phyloP scores from a whole-genome alignment of 2,888 invertebrate genomes.

The Schrankia costaestrigalis region DNA sequence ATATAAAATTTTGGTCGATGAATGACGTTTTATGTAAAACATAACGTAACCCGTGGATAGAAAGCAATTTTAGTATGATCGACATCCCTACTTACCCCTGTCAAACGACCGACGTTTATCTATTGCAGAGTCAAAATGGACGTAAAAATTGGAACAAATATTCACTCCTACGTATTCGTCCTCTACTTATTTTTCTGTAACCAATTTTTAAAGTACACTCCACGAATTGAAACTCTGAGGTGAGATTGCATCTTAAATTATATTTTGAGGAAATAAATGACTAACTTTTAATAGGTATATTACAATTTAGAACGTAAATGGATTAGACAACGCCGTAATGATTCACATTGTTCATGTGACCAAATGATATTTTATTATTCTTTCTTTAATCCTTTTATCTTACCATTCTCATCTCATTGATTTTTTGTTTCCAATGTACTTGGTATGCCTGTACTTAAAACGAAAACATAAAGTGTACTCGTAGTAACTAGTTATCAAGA shows the following conservation, averaged over 20 bases:
- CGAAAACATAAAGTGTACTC: too few relatives aligned
- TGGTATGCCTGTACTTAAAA: too few relatives aligned
- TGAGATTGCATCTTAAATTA: slow-evolving; percentile 72
- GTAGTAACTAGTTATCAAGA: slow-evolving; percentile 23
- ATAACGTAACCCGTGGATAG: slow-evolving; percentile 24
- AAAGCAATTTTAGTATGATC: slow-evolving; percentile 39
- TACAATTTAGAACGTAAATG: slow-evolving; percentile 64
- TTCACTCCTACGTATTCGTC: slow-evolving; percentile 28
- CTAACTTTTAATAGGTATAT: slow-evolving; percentile 67
- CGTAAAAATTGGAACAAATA: slow-evolving; percentile 35
- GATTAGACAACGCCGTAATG: slow-evolving; percentile 38
- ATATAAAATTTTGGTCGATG: slow-evolving; percentile 15
- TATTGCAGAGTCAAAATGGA: slow-evolving; percentile 43
- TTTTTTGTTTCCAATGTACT: too few relatives aligned
- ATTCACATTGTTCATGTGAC: slow-evolving; percentile 32
- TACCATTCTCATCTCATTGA: too few relatives aligned
- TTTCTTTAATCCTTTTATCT: background rate
- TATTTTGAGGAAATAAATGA: slow-evolving; percentile 74
- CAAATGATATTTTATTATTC: slow-evolving; percentile 25
- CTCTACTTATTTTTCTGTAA: slow-evolving; percentile 18
- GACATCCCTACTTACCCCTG: slow-evolving; percentile 44
- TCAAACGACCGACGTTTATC: slow-evolving; percentile 47
- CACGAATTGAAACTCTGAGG: slow-evolving; percentile 56
- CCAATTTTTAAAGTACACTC: slow-evolving; percentile 34
- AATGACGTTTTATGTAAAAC: slow-evolving; percentile 39